These are phyloP conservation scores for Micropoecilia bifurca DNA, from an alignment of 2,797 vertebrate species.

Conservation along the genomic window DNA sequence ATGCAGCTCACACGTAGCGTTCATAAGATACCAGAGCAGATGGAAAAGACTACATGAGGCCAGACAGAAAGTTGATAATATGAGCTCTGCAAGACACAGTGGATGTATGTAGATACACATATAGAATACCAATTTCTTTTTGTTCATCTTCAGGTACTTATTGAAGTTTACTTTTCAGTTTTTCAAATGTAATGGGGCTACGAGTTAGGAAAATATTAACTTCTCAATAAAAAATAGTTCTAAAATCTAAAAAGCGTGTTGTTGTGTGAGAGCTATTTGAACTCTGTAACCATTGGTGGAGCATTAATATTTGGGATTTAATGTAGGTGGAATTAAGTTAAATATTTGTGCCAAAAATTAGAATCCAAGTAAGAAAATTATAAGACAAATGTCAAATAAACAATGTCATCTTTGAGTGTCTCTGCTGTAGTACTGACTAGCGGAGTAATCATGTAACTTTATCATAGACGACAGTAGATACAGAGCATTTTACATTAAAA, in stretches of 20 bases:
- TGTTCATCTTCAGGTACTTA: too few relatives aligned
- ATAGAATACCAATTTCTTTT: neutral
- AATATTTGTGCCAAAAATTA: neutral
- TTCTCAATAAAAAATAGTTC: neutral
- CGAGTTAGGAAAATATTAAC: neutral
- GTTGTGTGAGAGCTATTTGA: neutral
- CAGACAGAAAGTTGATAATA: conserved; percentile 8
- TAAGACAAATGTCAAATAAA: neutral
- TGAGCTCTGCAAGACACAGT: neutral
- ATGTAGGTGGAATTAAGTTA: neutral
- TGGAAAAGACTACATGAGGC: conserved; percentile 34
- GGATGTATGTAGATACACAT: neutral
- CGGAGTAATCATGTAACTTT: too few relatives aligned
- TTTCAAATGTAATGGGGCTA: neutral
- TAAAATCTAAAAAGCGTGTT: neutral
- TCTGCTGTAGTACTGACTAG: too few relatives aligned
- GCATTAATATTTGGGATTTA: neutral
- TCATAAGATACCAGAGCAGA: conserved; percentile 32
- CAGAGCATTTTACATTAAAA: too few relatives aligned
- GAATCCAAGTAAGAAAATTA: neutral
- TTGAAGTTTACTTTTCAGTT: neutral
- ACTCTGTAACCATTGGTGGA: neutral
- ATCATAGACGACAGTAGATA: too few relatives aligned
- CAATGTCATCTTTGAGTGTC: too few relatives aligned
- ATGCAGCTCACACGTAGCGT: conserved; percentile 29